Conservation (phyloP, 2,113 vertebrate species). For the Pseudopipra pipra region DNA sequence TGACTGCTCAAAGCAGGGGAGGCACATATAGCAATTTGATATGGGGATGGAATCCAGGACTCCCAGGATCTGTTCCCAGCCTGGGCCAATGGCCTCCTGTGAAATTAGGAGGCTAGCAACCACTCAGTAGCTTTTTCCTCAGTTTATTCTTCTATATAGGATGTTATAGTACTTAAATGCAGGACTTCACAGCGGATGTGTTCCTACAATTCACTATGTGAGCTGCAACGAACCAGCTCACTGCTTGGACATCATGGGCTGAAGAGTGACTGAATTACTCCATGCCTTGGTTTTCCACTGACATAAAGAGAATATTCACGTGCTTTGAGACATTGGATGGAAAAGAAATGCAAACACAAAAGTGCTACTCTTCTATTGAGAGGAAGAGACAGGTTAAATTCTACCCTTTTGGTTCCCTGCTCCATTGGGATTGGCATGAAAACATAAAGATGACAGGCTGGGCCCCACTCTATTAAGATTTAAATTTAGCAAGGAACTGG, state of each 20-base stretch:
- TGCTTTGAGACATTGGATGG: neutral
- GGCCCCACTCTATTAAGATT: slow-evolving; percentile 50
- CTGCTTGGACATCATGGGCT: neutral
- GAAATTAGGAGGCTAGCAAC: neutral
- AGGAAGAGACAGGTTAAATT: slow-evolving; percentile 35
- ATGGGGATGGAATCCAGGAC: neutral
- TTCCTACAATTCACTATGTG: neutral
- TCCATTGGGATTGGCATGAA: slow-evolving; percentile 24
- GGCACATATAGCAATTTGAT: neutral
- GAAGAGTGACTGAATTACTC: neutral
- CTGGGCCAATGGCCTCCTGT: neutral
- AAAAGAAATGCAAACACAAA: slow-evolving; percentile 30
- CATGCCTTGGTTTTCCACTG: neutral
- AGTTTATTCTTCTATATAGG: neutral
- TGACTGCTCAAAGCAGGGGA: neutral
- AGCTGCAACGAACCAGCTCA: neutral
- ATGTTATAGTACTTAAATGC: neutral
- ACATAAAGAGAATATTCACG: neutral
- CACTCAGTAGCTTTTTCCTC: neutral
- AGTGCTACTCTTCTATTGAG: slow-evolving; percentile 23
- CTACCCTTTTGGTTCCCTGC: neutral
- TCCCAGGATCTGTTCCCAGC: neutral
- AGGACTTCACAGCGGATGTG: neutral
- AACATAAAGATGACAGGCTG: slow-evolving; percentile 30
- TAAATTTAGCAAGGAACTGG: slow-evolving; percentile 51